Percentiles rank a stretch among this genome's conserved stretches.
phyloP scores from a whole-genome alignment of 2,888 invertebrate genomes.

The Operophtera brumata region DNA sequence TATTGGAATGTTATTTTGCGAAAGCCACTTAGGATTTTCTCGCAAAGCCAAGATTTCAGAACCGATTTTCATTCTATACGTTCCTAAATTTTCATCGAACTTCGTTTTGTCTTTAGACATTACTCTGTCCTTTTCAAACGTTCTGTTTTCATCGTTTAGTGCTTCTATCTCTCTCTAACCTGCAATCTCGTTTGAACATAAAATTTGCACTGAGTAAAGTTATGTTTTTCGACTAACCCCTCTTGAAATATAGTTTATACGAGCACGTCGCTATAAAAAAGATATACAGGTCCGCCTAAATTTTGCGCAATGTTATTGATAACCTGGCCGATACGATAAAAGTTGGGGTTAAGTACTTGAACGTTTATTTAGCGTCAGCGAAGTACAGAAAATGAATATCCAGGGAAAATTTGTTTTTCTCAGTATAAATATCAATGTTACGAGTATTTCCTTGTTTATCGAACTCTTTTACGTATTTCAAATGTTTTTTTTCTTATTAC shows the following conservation, averaged over 20 bases:
- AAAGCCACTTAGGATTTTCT: too few species aligned
- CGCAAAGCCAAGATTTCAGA: background rate
- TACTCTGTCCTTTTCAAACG: background rate
- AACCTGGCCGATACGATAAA: background rate
- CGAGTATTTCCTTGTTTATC: background rate
- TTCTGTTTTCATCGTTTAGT: background rate
- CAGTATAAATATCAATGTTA: background rate
- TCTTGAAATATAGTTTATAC: constrained; percentile 46
- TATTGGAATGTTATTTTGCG: too few species aligned
- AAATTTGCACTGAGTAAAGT: constrained; percentile 52
- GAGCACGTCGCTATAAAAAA: background rate
- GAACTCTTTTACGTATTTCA: too few species aligned
- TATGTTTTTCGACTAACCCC: constrained; percentile 46
- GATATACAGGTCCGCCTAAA: background rate
- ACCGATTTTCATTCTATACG: background rate
- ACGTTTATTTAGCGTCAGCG: background rate
- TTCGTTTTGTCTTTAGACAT: background rate
- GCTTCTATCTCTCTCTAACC: background rate
- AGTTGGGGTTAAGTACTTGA: background rate
- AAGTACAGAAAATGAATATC: background rate
- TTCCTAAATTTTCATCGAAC: background rate
- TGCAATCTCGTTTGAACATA: constrained; percentile 44
- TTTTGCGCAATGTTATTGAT: background rate
- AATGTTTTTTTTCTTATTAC: too few species aligned
- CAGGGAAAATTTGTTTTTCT: background rate